These are phyloP conservation scores for Bungarus multicinctus DNA, from an alignment of 2,113 vertebrate genomes.

Conservation along the genomic window DNA sequence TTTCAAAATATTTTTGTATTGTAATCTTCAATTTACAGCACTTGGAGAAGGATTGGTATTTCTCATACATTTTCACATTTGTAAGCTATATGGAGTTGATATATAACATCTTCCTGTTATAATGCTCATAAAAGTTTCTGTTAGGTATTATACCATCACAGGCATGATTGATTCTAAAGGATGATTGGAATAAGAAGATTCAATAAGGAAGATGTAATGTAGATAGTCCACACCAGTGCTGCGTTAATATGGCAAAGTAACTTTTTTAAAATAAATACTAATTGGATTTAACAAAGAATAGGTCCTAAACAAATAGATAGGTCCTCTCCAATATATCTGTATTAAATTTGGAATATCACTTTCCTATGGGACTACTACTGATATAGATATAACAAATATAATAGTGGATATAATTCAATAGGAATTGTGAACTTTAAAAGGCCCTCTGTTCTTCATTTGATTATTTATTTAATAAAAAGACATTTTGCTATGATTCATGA, in stretches of 20 bases:
- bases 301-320: too few species aligned
- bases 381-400: neutral
- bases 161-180: neutral
- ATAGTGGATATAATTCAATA: neutral
- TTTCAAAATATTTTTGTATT: slow-evolving; percentile 7
- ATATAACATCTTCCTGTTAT: neutral
- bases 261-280: neutral
- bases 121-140: neutral
- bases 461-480: neutral
- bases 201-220: neutral
- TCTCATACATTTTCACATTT: neutral
- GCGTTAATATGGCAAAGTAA: neutral
- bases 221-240: neutral
- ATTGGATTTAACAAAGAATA: neutral
- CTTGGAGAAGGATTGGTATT: neutral
- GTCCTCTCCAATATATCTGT: neutral
- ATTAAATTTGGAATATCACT: neutral
- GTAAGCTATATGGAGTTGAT: neutral
- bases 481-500: neutral
- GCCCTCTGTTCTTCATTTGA: neutral
- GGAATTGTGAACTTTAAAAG: neutral
- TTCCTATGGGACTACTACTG: neutral
- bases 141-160: neutral
- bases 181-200: neutral
- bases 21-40: neutral